Evolutionary conservation across 2,797 vertebrate genomes (phyloP), one percentile per base, ranked within the genome.

Genomic region (Anas bernieri): DNA sequence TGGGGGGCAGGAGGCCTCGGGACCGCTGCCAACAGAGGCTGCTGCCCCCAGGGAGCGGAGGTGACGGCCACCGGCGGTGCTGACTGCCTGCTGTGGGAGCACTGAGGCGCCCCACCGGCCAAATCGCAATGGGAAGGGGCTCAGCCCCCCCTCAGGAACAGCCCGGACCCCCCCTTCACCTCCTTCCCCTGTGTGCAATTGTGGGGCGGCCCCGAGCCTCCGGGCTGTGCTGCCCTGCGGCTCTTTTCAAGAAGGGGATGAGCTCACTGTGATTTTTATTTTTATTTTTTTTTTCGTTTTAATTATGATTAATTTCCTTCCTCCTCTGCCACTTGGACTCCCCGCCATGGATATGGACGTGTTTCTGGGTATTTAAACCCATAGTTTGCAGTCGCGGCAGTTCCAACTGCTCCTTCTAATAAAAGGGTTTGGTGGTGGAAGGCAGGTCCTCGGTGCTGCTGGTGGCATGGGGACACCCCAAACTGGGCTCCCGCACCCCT

Each of bases 1-100:
- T 10, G 11, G 64, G n/a, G 30, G 5, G 31, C 46, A 48, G 23
- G n/a, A 39, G 55, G 39, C 13, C 33, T 26, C 48, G 2, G 48
- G 25, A 8, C 12, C 5, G 8, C 25, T 26, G 48, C 48, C 25
- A 50, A 26, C 25, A 9, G 48, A 50, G 43, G 30, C 61, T 0
- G 1, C 21, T 17, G 66, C n/a, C 56, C 41, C 26, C 0, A 0
- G 26, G 30, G 21, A 33, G 28, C 39, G 10, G 54, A 21, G 35
- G 7, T 5, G 0, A 6, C 0, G 3, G 41, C 48, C 48, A 9
- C 48, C 8, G 7, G 48, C 48, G 1, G 2, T 22, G 12, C 23
- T 26, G 48, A 14, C 5, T 14, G 48, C 48, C 48, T 26, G 46
- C 48, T 25, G 25, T 26, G 25, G 12, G 8, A 8, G 50, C 50